These are phyloP conservation scores for Kryptopterus vitreolus DNA, from an alignment of 2,797 vertebrate genomes.

Conservation along the genomic window DNA sequence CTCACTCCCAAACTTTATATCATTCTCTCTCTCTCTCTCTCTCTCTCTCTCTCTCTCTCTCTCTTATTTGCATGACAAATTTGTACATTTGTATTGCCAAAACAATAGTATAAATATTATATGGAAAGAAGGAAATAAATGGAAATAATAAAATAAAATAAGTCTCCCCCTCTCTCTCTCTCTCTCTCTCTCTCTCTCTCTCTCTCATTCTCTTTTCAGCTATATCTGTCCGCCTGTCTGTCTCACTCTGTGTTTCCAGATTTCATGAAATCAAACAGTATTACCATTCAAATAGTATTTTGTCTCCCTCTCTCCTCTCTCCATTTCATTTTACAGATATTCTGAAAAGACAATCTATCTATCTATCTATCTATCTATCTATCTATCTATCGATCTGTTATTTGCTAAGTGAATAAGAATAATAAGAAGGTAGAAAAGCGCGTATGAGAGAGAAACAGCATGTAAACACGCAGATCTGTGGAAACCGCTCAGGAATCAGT, in stretches of 20 bases:
- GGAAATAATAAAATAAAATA: too few species aligned
- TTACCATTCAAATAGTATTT: too few species aligned
- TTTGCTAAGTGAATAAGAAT: background rate
- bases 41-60: background rate
- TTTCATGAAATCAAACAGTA: too few species aligned
- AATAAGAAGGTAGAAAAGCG: too few species aligned
- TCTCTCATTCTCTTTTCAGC: background rate
- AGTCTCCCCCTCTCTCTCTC: background rate
- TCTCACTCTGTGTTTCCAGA: background rate
- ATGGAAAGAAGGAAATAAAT: too few species aligned
- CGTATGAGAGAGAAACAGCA: background rate
- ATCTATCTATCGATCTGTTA: background rate
- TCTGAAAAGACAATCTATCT: too few species aligned
- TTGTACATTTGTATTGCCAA: too few species aligned
- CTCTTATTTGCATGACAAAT: too few species aligned
- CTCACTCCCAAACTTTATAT: background rate
- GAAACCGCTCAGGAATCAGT: constrained; percentile 2
- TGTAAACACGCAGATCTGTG: background rate
- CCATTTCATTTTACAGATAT: too few species aligned
- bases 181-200: background rate
- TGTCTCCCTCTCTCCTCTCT: background rate
- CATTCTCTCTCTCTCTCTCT: background rate
- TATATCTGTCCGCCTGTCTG: background rate
- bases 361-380: background rate
- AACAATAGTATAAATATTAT: too few species aligned